phyloP scores from a whole-genome alignment of 1,140 invertebrate genomes.

The Lordiphosa collinella region DNA sequence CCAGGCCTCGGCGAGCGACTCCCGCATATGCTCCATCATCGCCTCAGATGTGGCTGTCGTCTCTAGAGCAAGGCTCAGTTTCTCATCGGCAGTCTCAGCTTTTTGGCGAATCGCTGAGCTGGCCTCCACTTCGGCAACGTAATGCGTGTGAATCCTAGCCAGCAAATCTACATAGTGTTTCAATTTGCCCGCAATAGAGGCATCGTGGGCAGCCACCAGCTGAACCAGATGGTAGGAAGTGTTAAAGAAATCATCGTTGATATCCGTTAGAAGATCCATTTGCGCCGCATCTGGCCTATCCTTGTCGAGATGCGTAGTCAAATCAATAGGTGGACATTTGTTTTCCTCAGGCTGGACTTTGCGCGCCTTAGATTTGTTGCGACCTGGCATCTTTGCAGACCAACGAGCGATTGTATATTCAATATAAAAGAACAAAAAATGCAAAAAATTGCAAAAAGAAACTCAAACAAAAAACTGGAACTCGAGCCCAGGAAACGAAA shows the following conservation, averaged over 20 bases:
- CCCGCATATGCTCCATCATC: conserved; percentile 32
- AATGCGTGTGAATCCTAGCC: conserved; percentile 32
- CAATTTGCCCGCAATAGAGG: conserved; percentile 32
- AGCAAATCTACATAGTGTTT: conserved; percentile 51
- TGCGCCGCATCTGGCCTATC: conserved; percentile 23
- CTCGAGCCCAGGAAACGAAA: not conserved
- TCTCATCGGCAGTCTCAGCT: conserved; percentile 24
- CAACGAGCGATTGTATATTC: not conserved
- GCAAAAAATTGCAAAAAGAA: conserved; percentile 6
- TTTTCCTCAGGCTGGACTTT: not conserved
- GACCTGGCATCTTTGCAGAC: not conserved
- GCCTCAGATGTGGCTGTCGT: conserved; percentile 22
- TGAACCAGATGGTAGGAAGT: conserved; percentile 40
- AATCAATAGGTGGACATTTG: not conserved
- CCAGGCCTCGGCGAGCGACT: conserved; percentile 46
- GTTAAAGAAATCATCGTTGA: conserved; percentile 34
- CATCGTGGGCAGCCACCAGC: not conserved
- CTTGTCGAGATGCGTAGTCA: not conserved
- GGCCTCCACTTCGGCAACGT: conserved; percentile 7
- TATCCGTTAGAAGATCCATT: conserved; percentile 35
- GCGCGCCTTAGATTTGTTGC: not conserved
- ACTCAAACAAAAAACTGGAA: not conserved
- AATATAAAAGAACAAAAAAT: conserved; percentile 13
- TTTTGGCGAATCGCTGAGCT: conserved; percentile 1
- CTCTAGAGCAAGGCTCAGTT: conserved; percentile 30